phyloP scores from a whole-genome alignment of 2,888 invertebrate genomes.

The Nipponacmea schrenckii region DNA sequence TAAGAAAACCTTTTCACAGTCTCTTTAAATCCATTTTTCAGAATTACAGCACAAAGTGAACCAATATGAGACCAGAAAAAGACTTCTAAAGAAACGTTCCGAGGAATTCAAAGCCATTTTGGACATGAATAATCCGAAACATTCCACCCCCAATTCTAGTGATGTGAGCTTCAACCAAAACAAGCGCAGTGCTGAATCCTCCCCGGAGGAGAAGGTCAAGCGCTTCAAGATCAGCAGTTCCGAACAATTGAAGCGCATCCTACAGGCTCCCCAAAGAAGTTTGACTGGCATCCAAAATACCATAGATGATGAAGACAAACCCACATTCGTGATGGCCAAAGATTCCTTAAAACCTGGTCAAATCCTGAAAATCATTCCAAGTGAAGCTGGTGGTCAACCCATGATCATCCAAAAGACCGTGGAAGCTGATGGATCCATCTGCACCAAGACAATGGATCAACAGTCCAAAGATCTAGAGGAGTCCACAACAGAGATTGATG shows the following conservation, averaged over 20 bases:
- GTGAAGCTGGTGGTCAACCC: background rate
- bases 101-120: conserved; percentile 48
- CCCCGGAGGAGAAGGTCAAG: background rate
- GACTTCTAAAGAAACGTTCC: conserved; percentile 45
- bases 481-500: background rate
- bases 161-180: background rate
- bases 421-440: background rate
- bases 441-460: background rate
- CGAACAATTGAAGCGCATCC: no score
- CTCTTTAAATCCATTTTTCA: conserved; percentile 22
- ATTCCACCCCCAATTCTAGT: background rate
- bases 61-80: conserved; percentile 47
- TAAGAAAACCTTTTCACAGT: no score
- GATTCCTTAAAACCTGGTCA: background rate
- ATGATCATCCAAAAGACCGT: background rate
- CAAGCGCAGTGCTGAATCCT: background rate
- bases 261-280: background rate
- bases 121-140: conserved; percentile 17
- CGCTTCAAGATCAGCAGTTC: background rate
- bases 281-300: background rate
- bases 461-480: background rate
- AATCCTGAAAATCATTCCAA: background rate
- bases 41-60: conserved; percentile 47
- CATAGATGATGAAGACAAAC: background rate
- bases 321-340: background rate